phyloP scores from a whole-genome alignment of 2,888 invertebrate genomes.

The Cantharis rufa region DNA sequence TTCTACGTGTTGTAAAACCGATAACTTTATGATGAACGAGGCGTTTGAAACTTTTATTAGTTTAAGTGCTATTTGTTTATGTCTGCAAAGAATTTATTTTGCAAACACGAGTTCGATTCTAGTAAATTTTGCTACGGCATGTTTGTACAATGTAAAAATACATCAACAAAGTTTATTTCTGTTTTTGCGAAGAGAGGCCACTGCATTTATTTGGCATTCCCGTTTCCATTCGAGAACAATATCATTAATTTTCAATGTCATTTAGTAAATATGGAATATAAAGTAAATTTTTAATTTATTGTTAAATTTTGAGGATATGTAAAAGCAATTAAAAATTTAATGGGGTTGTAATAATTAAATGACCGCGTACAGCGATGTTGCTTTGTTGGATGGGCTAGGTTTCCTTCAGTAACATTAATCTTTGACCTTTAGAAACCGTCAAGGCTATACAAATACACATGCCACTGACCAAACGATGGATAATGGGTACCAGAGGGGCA shows the following conservation, averaged over 20 bases:
- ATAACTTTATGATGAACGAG: background rate
- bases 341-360: background rate
- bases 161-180: background rate
- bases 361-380: background rate
- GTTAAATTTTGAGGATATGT: background rate
- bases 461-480: slow-evolving; percentile 4
- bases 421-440: slow-evolving; percentile 46
- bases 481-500: slow-evolving; percentile 7
- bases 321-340: background rate
- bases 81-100: background rate
- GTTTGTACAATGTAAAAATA: background rate
- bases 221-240: background rate
- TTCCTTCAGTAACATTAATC: slow-evolving; percentile 45
- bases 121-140: background rate
- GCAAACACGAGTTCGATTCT: background rate
- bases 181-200: background rate
- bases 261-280: background rate
- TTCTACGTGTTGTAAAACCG: background rate
- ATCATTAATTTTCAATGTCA: background rate
- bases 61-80: background rate
- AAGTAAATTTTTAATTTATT: background rate
- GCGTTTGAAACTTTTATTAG: background rate
- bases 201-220: background rate
- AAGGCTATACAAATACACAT: slow-evolving; percentile 38
- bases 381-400: slow-evolving; percentile 16